Evolutionary conservation across 2,113 vertebrate species (phyloP).

Genomic region (Calyptommatus sinebrachiatus): DNA sequence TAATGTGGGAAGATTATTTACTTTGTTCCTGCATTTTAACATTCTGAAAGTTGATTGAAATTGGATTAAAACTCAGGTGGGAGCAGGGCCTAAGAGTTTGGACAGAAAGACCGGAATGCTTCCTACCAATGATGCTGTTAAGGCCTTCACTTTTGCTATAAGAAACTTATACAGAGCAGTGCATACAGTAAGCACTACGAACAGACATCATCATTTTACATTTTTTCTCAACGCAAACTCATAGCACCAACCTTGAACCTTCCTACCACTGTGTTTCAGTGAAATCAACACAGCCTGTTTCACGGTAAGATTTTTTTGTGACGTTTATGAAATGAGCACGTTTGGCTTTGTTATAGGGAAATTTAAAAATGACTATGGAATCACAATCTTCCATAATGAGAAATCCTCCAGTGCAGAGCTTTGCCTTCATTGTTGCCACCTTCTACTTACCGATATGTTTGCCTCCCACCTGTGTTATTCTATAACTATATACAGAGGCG

Average conservation of each 20-base stretch:
- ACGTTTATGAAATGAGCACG: neutral
- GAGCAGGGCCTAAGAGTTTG: too few relatives aligned
- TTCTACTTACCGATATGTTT: neutral
- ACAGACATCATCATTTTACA: neutral
- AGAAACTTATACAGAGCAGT: too few relatives aligned
- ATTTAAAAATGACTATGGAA: constrained; percentile 1
- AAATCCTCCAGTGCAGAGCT: neutral
- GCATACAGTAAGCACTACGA: too few relatives aligned
- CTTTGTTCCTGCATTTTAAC: too few relatives aligned
- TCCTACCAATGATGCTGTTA: too few relatives aligned
- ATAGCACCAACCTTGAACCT: neutral
- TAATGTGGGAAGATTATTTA: too few relatives aligned
- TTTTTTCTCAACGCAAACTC: neutral
- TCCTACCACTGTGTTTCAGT: neutral
- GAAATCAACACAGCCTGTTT: constrained; percentile 11
- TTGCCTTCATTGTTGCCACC: constrained; percentile 6
- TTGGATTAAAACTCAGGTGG: too few relatives aligned
- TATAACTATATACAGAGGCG: neutral
- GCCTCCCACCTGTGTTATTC: neutral
- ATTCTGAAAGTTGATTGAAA: too few relatives aligned
- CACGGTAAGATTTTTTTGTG: neutral
- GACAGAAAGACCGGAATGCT: too few relatives aligned
- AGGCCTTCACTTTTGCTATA: too few relatives aligned
- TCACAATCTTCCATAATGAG: neutral
- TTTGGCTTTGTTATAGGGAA: neutral